Percentiles rank a stretch among this genome's conserved stretches.
phyloP scores from a whole-genome alignment of 2,888 invertebrate genomes.

The Ochropleura leucogaster region DNA sequence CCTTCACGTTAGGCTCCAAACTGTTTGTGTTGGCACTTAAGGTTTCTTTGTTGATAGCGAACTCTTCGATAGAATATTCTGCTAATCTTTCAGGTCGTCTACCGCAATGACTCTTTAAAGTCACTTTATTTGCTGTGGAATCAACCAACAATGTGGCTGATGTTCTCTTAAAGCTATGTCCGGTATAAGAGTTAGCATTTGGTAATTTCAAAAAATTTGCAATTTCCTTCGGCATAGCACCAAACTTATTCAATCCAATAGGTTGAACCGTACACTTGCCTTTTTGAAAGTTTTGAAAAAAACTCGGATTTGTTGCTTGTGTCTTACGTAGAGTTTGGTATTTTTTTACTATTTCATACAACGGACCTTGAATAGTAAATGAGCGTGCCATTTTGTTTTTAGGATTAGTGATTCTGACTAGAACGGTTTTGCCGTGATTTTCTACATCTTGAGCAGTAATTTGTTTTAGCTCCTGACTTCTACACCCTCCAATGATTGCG shows the following conservation, averaged over 20 bases:
- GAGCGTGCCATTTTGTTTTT: conserved; percentile 4
- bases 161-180: conserved; percentile 25
- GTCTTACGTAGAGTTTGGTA: conserved; percentile 20
- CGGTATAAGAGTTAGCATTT: conserved; percentile 21
- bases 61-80: background rate
- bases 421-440: conserved; percentile 14
- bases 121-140: background rate
- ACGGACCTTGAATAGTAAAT: conserved; percentile 19
- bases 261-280: conserved; percentile 31
- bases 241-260: conserved; percentile 32
- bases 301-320: background rate
- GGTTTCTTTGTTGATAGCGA: background rate
- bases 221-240: conserved; percentile 34
- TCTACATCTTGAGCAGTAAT: conserved; percentile 18
- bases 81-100: background rate
- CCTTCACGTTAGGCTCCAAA: conserved; percentile 2
- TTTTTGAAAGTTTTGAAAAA: conserved; percentile 27
- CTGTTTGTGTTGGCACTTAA: background rate
- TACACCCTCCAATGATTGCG: conserved; percentile 22
- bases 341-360: conserved; percentile 28
- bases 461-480: conserved; percentile 5
- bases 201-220: conserved; percentile 23
- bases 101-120: no score
- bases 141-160: conserved; percentile 6
- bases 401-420: conserved; percentile 22